Evolutionary conservation across 2,888 invertebrate species (phyloP).

Genomic region (Aphodius sticticus): DNA sequence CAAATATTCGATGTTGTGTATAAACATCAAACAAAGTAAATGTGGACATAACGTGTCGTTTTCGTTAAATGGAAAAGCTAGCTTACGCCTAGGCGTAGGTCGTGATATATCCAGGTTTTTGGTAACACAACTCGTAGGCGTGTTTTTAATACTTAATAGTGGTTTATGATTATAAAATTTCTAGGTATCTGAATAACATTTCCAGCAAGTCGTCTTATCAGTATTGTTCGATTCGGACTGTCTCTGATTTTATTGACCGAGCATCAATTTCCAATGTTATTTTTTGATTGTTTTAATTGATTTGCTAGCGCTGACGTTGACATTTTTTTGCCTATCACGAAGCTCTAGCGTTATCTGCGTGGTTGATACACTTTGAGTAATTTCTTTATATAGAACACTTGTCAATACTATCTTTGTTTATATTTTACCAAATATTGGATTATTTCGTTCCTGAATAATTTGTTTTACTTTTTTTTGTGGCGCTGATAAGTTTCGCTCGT

Average conservation of each 20-base stretch:
- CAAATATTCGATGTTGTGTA: background rate
- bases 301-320: background rate
- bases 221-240: background rate
- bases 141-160: background rate
- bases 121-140: background rate
- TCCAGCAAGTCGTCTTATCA: background rate
- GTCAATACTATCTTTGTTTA: background rate
- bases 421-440: background rate
- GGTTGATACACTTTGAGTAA: background rate
- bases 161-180: background rate
- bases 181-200: background rate
- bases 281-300: conserved; percentile 4
- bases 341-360: background rate
- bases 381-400: conserved; percentile 4
- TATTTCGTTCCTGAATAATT: too few species aligned
- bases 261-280: background rate
- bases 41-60: background rate
- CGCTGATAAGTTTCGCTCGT: background rate
- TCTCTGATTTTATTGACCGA: background rate
- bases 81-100: background rate
- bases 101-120: background rate
- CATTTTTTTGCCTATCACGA: background rate
- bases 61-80: background rate
- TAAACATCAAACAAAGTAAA: background rate
- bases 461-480: too few species aligned